These are phyloP conservation scores for Neuroterus valhalla DNA, from an alignment of 1,140 invertebrate genomes.

Conservation along the genomic window DNA sequence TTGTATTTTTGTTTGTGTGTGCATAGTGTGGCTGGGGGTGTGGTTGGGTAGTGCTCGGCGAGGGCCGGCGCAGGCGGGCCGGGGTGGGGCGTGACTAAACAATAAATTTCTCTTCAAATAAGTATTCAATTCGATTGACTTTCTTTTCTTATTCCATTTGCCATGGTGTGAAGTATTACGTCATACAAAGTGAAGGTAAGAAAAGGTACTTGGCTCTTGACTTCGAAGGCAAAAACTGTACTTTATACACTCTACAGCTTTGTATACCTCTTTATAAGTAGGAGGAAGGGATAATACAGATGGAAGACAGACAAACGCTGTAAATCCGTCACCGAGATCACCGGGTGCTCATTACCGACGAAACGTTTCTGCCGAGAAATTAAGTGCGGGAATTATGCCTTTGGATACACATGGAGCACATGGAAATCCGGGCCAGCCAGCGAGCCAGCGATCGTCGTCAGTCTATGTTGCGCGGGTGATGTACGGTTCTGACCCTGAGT, in stretches of 20 bases:
- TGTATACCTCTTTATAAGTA: constrained; percentile 25
- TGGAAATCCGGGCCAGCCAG: constrained; percentile 58
- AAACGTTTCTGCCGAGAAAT: constrained; percentile 45
- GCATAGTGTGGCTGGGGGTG: too few relatives aligned
- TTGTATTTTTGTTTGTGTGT: too few relatives aligned
- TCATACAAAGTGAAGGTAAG: neutral
- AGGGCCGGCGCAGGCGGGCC: too few relatives aligned
- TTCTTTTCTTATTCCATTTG: constrained; percentile 14
- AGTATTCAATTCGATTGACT: too few relatives aligned
- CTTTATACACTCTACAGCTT: too few relatives aligned
- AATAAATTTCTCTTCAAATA: too few relatives aligned
- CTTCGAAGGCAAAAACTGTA: neutral
- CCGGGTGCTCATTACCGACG: constrained; percentile 62
- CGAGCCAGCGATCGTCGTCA: constrained; percentile 60
- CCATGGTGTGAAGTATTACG: neutral
- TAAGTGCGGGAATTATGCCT: constrained; percentile 55
- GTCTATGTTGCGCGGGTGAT: constrained; percentile 63
- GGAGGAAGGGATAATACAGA: constrained; percentile 44
- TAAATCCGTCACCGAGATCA: constrained; percentile 65
- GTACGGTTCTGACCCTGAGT: constrained; percentile 72
- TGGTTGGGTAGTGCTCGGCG: too few relatives aligned
- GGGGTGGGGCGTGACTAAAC: too few relatives aligned
- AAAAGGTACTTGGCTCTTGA: neutral
- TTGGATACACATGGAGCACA: constrained; percentile 34
- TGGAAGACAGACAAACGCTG: constrained; percentile 50